phyloP scores from a whole-genome alignment of 1,140 invertebrate species.

The Drosophila yakuba region DNA sequence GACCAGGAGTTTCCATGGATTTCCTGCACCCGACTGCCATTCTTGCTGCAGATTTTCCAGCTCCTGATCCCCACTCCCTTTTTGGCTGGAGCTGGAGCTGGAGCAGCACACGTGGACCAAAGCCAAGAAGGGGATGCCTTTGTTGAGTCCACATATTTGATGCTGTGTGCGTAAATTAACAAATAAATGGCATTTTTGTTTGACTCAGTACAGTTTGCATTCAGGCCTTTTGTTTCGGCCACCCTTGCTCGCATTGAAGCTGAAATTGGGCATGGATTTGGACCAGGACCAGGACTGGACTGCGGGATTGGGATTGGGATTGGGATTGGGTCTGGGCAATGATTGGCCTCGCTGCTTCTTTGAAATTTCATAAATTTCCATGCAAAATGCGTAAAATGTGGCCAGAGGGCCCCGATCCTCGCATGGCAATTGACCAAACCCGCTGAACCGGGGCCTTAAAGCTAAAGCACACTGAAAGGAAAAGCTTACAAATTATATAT shows the following conservation, averaged over 20 bases:
- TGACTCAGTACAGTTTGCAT: slow-evolving; percentile 11
- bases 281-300: slow-evolving; percentile 1
- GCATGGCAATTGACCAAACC: slow-evolving; percentile 34
- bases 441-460: not conserved
- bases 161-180: slow-evolving; percentile 79
- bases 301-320: not conserved
- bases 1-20: slow-evolving; percentile 54
- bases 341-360: slow-evolving; percentile 61
- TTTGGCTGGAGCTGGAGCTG: not conserved
- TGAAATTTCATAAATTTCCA: slow-evolving; percentile 77
- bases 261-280: slow-evolving; percentile 3
- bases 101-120: slow-evolving; percentile 34
- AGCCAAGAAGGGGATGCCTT: slow-evolving; percentile 23
- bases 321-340: slow-evolving; percentile 19
- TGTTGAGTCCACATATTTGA: slow-evolving; percentile 77
- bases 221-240: slow-evolving; percentile 42
- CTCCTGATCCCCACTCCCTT: not conserved
- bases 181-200: slow-evolving; percentile 79
- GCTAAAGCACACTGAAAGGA: not conserved
- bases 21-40: not conserved
- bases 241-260: slow-evolving; percentile 3
- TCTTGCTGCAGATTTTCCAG: not conserved
- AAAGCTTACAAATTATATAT: too few relatives aligned
- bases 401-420: slow-evolving; percentile 22
- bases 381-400: slow-evolving; percentile 76